A percentile compares a stretch with the other conserved stretches of the same genome.
phyloP scores from a whole-genome alignment of 2,888 invertebrate species.

The Drosophila longiperda region DNA sequence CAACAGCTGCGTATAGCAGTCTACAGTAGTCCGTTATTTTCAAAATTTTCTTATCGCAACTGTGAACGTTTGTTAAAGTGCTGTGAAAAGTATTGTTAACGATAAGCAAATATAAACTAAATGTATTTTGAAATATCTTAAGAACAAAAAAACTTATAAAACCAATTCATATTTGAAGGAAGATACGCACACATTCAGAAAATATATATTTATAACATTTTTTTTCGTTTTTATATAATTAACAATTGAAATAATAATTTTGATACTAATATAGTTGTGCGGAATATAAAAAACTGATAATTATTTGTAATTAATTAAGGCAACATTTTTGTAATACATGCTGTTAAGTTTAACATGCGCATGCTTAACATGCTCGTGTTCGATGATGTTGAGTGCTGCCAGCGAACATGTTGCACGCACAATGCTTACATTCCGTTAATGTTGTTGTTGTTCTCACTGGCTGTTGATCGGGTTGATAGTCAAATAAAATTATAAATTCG shows the following conservation, averaged over 20 bases:
- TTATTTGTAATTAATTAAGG: neutral
- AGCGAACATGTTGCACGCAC: conserved; percentile 17
- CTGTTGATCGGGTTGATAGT: conserved; percentile 10
- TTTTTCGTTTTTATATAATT: neutral
- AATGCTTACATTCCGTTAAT: conserved; percentile 32
- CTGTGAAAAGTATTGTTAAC: neutral
- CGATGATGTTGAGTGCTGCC: conserved; percentile 11
- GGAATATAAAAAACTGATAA: neutral
- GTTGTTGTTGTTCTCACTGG: neutral
- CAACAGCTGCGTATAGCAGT: conserved; percentile 13
- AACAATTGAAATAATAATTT: neutral
- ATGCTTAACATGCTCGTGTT: conserved; percentile 35
- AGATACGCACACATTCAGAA: neutral
- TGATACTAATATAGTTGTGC: neutral
- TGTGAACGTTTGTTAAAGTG: no score
- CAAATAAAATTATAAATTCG: conserved; percentile 31
- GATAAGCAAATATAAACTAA: neutral
- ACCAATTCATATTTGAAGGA: accelerated
- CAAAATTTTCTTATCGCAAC: conserved; percentile 42
- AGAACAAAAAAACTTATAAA: neutral
- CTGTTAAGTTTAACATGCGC: conserved; percentile 16
- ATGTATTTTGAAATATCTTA: neutral
- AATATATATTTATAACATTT: neutral
- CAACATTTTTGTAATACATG: neutral
- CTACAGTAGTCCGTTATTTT: conserved; percentile 26